Evolutionary conservation across 2,797 vertebrate genomes (phyloP).

Genomic region (Karalla daura): DNA sequence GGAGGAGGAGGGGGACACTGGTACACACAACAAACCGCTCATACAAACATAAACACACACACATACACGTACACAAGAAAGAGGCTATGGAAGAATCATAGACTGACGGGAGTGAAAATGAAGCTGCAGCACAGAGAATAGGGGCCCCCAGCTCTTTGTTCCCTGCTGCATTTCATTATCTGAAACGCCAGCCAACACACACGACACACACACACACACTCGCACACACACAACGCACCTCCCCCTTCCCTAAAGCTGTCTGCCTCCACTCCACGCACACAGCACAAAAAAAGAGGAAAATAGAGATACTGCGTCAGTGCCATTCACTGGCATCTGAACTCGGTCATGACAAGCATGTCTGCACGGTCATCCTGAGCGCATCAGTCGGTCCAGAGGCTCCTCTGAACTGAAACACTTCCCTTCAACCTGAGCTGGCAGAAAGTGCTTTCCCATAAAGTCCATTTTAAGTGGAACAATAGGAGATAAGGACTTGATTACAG

Average conservation of each 20-base stretch:
- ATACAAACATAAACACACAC: constrained; percentile 77
- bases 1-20: constrained; percentile 69
- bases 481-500: constrained; percentile 77
- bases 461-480: constrained; percentile 62
- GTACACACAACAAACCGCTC: constrained; percentile 70
- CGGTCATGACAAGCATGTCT: constrained; percentile 71
- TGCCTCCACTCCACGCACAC: constrained; percentile 74
- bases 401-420: constrained; percentile 22
- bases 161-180: constrained; percentile 86
- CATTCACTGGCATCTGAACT: constrained; percentile 72
- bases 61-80: constrained; percentile 69
- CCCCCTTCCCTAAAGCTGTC: constrained; percentile 82
- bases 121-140: constrained; percentile 83
- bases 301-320: constrained; percentile 80
- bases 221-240: constrained; percentile 59
- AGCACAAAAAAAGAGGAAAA: constrained; percentile 70
- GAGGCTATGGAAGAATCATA: constrained; percentile 81
- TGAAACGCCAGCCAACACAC: constrained; percentile 82
- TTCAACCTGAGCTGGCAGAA: constrained; percentile 21
- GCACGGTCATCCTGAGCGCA: constrained; percentile 71
- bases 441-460: constrained; percentile 44
- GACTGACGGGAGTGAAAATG: constrained; percentile 82
- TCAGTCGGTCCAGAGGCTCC: constrained; percentile 26
- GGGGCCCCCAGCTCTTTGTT: constrained; percentile 85
- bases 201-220: constrained; percentile 64